Percentiles rank a stretch among this genome's conserved stretches.
Conservation (phyloP, 1,140 invertebrate genomes). For the Leptinotarsa defecta region DNA sequence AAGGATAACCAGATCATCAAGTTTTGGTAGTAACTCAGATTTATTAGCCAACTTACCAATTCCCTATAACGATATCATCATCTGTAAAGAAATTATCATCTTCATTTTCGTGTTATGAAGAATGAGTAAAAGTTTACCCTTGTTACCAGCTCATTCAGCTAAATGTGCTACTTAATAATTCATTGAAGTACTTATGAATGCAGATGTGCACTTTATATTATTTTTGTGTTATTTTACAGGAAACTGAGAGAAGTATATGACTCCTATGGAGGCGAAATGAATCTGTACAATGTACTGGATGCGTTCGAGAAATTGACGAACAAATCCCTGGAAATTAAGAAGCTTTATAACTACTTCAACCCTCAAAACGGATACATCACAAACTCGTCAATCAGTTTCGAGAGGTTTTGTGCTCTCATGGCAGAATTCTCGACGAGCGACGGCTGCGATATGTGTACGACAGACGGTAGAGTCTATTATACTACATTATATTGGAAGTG, state of each 20-base stretch:
- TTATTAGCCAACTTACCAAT: too few species aligned
- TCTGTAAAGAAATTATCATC: too few species aligned
- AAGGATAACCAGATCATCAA: too few species aligned
- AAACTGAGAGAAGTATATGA: slow-evolving; percentile 52
- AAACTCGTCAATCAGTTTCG: slow-evolving; percentile 54
- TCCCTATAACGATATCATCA: too few species aligned
- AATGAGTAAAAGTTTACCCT: too few species aligned
- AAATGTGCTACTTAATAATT: too few species aligned
- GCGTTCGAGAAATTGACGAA: slow-evolving; percentile 52
- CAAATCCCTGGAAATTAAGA: slow-evolving; percentile 44
- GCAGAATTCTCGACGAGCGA: slow-evolving; percentile 60
- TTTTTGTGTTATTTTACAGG: slow-evolving; percentile 39
- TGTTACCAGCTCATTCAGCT: too few species aligned
- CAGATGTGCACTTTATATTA: neutral
- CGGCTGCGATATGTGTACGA: slow-evolving; percentile 44
- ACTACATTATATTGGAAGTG: slow-evolving; percentile 50
- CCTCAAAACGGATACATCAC: slow-evolving; percentile 28
- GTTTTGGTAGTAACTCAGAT: too few species aligned
- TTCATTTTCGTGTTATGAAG: too few species aligned
- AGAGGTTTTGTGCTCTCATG: slow-evolving; percentile 63
- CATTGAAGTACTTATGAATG: neutral
- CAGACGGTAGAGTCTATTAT: slow-evolving; percentile 49
- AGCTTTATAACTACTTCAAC: slow-evolving; percentile 48
- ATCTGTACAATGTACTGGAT: slow-evolving; percentile 46
- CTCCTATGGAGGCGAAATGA: slow-evolving; percentile 48